These are phyloP conservation scores for Halichoeres trimaculatus DNA, from an alignment of 2,113 vertebrate genomes.

Conservation along the genomic window DNA sequence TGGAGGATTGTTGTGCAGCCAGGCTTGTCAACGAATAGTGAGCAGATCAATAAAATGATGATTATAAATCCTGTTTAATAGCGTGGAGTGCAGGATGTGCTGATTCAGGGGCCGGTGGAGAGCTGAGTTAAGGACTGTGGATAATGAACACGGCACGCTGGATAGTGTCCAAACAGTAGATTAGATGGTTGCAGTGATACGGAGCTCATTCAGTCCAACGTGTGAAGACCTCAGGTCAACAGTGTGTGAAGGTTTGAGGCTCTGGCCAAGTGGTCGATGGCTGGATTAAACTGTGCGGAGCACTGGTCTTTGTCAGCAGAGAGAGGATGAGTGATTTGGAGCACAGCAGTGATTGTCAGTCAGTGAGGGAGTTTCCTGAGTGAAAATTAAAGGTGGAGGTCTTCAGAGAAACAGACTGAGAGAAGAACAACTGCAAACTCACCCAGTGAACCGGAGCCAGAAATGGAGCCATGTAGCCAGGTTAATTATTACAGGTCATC, in stretches of 20 bases:
- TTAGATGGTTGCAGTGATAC: conserved; percentile 27
- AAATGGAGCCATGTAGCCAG: no score
- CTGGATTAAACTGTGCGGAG: background rate
- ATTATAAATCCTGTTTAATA: conserved; percentile 63
- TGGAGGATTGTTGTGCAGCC: conserved; percentile 1
- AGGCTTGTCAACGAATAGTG: conserved; percentile 11
- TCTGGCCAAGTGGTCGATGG: conserved; percentile 21
- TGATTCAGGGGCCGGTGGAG: conserved; percentile 47
- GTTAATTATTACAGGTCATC: no score
- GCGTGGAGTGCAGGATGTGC: conserved; percentile 45
- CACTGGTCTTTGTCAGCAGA: conserved; percentile 19
- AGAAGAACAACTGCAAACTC: no score
- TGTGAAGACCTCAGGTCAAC: conserved; percentile 14
- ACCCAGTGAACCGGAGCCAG: no score
- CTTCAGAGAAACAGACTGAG: no score
- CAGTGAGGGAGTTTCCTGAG: no score
- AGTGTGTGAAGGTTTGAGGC: conserved; percentile 14
- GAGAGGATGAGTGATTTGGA: background rate
- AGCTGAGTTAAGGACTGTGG: conserved; percentile 33
- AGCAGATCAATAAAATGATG: conserved; percentile 51
- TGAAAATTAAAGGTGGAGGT: no score
- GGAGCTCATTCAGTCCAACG: conserved; percentile 5
- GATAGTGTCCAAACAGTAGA: conserved; percentile 48
- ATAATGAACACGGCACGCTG: conserved; percentile 29
- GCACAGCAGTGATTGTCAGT: background rate